Conservation (phyloP, 2,113 vertebrate genomes). For the Megaceryle maxima region DNA sequence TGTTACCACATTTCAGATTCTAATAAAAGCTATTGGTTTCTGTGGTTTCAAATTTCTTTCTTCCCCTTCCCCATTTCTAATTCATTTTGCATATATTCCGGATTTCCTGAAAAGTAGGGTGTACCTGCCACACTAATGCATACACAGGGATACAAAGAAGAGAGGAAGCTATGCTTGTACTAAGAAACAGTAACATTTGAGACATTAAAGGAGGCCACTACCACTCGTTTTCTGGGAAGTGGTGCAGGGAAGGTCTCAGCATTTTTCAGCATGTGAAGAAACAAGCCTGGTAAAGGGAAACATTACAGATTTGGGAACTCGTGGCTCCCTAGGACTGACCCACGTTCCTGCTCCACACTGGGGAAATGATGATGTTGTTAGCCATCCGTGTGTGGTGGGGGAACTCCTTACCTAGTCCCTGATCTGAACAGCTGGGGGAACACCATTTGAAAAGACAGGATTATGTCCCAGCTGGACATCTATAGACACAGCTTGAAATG, state of each 20-base stretch:
- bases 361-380: background rate
- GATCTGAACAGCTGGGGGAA: background rate
- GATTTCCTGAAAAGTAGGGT: constrained; percentile 11
- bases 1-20: background rate
- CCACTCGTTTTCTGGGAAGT: background rate
- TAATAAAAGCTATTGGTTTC: constrained; percentile 1
- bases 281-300: background rate
- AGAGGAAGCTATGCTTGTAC: background rate
- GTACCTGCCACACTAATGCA: background rate
- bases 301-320: background rate
- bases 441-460: background rate
- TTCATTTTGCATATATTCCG: background rate
- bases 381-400: fast-evolving
- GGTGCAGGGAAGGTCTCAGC: background rate
- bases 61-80: constrained; percentile 23
- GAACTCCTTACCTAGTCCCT: background rate
- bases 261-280: background rate
- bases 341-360: background rate
- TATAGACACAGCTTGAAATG: background rate
- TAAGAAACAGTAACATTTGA: background rate
- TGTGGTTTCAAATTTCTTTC: constrained; percentile 25
- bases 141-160: background rate
- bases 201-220: background rate
- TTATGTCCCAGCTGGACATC: background rate
- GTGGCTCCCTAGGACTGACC: background rate